phyloP scores from a whole-genome alignment of 2,113 vertebrate species.

The Daboia siamensis region DNA sequence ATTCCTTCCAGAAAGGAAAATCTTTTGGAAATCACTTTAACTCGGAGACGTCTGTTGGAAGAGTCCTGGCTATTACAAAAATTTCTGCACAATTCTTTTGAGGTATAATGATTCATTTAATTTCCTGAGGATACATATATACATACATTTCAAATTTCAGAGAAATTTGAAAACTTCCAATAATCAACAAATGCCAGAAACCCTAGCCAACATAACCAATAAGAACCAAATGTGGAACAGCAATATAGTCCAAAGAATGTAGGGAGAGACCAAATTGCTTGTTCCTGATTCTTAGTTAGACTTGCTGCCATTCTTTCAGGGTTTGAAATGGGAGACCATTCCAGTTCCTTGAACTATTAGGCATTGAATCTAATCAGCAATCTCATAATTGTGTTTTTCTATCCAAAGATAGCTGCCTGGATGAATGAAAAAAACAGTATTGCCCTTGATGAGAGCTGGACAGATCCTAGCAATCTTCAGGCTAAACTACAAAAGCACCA shows the following conservation, averaged over 20 bases:
- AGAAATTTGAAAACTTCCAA: background rate
- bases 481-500: constrained; percentile 81
- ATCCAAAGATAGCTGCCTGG: constrained; percentile 78
- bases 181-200: background rate
- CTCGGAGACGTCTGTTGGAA: constrained; percentile 68
- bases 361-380: background rate
- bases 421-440: constrained; percentile 81
- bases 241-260: background rate
- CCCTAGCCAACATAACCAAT: background rate
- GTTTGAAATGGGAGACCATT: background rate
- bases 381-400: background rate
- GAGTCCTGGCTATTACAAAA: constrained; percentile 76
- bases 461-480: constrained; percentile 79
- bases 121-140: background rate
- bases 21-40: constrained; percentile 70
- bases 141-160: background rate
- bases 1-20: constrained; percentile 70
- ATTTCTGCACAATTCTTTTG: constrained; percentile 78
- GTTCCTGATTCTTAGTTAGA: background rate
- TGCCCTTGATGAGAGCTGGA: constrained; percentile 81
- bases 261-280: background rate
- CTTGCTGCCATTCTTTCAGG: background rate
- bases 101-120: constrained; percentile 69
- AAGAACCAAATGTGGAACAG: background rate
- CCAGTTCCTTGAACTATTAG: background rate